phyloP scores from a whole-genome alignment of 2,888 invertebrate species.

The Platycnemis pennipes region DNA sequence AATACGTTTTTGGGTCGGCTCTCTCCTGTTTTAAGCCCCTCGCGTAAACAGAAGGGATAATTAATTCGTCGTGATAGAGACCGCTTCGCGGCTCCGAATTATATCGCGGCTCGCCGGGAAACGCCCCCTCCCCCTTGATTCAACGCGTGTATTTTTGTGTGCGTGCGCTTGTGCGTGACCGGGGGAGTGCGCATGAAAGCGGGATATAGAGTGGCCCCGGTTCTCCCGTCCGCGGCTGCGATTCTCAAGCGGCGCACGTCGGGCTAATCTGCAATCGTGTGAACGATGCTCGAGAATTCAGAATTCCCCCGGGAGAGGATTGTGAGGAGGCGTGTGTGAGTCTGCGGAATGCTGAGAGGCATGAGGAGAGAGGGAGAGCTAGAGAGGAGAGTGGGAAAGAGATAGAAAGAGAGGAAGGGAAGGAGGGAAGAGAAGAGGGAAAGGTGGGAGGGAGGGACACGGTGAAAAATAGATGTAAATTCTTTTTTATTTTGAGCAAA shows the following conservation, averaged over 20 bases:
- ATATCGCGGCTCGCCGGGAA: too few relatives aligned
- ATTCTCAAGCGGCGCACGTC: slow-evolving; percentile 8
- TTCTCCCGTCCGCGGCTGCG: background rate
- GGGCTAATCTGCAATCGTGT: slow-evolving; percentile 1
- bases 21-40: background rate
- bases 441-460: background rate
- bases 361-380: background rate
- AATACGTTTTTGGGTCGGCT: too few relatives aligned
- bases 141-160: background rate
- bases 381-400: background rate
- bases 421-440: background rate
- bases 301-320: background rate
- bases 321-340: background rate
- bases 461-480: background rate
- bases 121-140: too few relatives aligned
- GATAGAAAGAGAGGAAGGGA: background rate
- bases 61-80: background rate
- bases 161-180: background rate
- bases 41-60: background rate
- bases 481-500: too few relatives aligned
- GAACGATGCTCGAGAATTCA: slow-evolving; percentile 22
- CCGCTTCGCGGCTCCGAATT: background rate
- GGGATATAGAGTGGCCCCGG: background rate
- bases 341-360: background rate
- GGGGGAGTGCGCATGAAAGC: background rate